Percentiles rank a stretch among this genome's conserved stretches.
Conservation (phyloP, 1,140 invertebrate genomes). For the Phymastichus coffea region DNA sequence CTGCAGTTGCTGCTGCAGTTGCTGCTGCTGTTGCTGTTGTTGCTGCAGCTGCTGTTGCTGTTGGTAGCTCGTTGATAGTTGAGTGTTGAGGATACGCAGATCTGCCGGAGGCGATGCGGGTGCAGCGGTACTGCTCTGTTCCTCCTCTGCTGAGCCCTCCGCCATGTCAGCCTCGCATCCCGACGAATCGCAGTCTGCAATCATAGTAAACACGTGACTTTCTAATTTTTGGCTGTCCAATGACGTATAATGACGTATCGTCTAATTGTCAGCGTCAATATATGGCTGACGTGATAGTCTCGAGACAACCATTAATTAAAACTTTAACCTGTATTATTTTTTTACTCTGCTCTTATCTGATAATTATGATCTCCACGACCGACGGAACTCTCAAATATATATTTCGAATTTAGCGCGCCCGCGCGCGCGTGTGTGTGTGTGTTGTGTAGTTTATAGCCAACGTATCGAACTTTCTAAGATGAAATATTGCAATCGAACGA, state of each 20-base stretch:
- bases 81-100: conserved; percentile 54
- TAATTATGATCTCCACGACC: no score
- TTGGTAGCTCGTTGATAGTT: conserved; percentile 51
- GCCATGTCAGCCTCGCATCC: conserved; percentile 59
- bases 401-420: no score
- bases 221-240: no score
- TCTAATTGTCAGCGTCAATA: background rate
- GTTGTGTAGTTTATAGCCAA: no score
- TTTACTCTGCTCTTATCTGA: no score
- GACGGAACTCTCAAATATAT: no score
- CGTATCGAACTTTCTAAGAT: no score
- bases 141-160: conserved; percentile 58
- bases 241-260: background rate
- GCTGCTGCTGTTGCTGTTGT: conserved; percentile 40
- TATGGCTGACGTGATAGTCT: no score
- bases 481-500: background rate
- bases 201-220: conserved; percentile 8
- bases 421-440: no score
- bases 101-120: conserved; percentile 56
- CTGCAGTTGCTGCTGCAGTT: conserved; percentile 46
- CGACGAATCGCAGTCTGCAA: conserved; percentile 52
- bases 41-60: conserved; percentile 47
- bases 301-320: no score
- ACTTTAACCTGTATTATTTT: no score
- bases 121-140: conserved; percentile 57